A percentile compares a stretch with the other conserved stretches of the same genome.
These are phyloP conservation scores for Caenorhabditis imperialis DNA, from an alignment of 2,888 invertebrate genomes.

Conservation along the genomic window DNA sequence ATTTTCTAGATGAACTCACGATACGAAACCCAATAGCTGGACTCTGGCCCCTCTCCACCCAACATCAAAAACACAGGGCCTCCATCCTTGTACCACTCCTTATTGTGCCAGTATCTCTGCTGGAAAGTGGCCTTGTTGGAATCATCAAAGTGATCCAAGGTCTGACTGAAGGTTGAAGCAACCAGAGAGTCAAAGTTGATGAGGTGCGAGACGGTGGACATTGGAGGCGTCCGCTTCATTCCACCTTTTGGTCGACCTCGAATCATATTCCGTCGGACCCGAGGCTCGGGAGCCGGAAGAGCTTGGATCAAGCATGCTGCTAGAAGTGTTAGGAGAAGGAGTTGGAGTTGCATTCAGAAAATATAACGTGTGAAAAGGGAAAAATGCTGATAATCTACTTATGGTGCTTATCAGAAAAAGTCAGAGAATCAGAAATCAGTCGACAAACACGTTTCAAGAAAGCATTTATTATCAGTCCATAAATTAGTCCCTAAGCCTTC, in stretches of 20 bases:
- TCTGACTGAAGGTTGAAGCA: slow-evolving; percentile 83
- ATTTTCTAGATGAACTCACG: slow-evolving; percentile 9
- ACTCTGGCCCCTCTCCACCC: slow-evolving; percentile 91
- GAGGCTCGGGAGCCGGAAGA: slow-evolving; percentile 35
- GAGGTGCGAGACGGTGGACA: slow-evolving; percentile 20
- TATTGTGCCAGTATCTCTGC: slow-evolving; percentile 88
- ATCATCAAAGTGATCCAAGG: slow-evolving; percentile 88
- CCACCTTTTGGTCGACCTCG: slow-evolving; percentile 59
- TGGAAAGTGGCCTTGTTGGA: slow-evolving; percentile 85
- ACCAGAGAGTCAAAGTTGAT: slow-evolving; percentile 41
- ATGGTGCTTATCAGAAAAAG: too few relatives aligned
- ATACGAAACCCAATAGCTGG: slow-evolving; percentile 56
- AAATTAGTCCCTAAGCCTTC: too few relatives aligned
- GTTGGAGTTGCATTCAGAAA: slow-evolving; percentile 2
- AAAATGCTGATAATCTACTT: slow-evolving; percentile 3
- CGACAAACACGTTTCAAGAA: too few relatives aligned
- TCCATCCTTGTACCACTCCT: slow-evolving; percentile 84
- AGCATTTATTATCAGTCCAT: too few relatives aligned
- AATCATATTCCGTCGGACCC: slow-evolving; percentile 54
- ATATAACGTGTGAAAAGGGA: slow-evolving; percentile 8
- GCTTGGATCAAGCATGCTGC: slow-evolving; percentile 29
- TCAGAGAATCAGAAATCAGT: too few relatives aligned
- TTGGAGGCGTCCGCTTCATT: slow-evolving; percentile 53
- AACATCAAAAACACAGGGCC: slow-evolving; percentile 95
- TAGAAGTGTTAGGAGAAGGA: slow-evolving; percentile 12